These are phyloP conservation scores for Schizotus pectinicornis DNA, from an alignment of 2,888 invertebrate species.

Conservation along the genomic window DNA sequence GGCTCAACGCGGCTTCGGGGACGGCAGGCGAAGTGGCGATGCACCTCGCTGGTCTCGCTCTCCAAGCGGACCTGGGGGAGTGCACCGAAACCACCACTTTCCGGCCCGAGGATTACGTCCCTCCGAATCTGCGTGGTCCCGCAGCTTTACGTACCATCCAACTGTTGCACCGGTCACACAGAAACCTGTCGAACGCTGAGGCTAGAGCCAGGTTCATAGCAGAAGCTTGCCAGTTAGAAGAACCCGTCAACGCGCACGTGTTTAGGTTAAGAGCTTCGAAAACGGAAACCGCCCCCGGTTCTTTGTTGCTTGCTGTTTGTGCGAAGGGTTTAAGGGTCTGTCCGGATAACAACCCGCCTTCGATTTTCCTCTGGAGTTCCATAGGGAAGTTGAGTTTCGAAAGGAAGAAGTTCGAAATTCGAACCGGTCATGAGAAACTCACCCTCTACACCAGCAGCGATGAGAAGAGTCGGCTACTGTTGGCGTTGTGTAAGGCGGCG, in stretches of 20 bases:
- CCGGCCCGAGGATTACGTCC: slow-evolving; percentile 86
- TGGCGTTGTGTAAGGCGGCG: slow-evolving; percentile 66
- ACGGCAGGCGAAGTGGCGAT: slow-evolving; percentile 71
- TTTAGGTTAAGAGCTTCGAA: slow-evolving; percentile 77
- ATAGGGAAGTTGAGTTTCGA: slow-evolving; percentile 96
- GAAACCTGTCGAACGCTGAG: slow-evolving; percentile 76
- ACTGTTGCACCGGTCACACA: slow-evolving; percentile 81
- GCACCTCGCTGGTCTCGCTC: slow-evolving; percentile 79
- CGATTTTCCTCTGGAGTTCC: slow-evolving; percentile 89
- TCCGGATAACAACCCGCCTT: slow-evolving; percentile 74
- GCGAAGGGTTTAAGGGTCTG: slow-evolving; percentile 91
- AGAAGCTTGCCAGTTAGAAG: slow-evolving; percentile 82
- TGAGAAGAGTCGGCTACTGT: slow-evolving; percentile 90
- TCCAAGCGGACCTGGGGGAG: slow-evolving; percentile 93
- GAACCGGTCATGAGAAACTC: slow-evolving; percentile 86
- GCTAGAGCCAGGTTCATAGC: slow-evolving; percentile 89
- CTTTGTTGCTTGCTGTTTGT: slow-evolving; percentile 89
- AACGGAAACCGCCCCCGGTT: slow-evolving; percentile 76
- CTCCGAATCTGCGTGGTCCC: slow-evolving; percentile 67
- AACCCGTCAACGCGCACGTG: slow-evolving; percentile 89
- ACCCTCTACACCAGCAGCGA: slow-evolving; percentile 91
- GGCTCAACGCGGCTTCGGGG: slow-evolving; percentile 82
- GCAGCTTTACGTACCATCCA: slow-evolving; percentile 67
- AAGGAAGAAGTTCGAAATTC: slow-evolving; percentile 96
- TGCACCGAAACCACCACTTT: slow-evolving; percentile 71